Conservation (phyloP, 2,888 invertebrate genomes). For the Panopea generosa region DNA sequence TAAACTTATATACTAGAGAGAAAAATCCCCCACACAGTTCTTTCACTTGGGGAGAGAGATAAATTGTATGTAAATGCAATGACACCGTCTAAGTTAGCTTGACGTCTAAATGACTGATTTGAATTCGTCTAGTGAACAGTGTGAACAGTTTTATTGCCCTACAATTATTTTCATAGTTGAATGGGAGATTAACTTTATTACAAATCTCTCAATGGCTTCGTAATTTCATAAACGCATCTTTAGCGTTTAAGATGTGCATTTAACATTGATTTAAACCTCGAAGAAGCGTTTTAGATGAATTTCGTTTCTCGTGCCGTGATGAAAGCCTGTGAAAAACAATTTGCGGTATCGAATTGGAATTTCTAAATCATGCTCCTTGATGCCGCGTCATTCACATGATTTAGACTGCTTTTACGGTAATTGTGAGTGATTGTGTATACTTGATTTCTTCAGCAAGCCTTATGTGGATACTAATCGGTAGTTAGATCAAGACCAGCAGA, state of each 20-base stretch:
- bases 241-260: neutral
- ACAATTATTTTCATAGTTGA: too few relatives aligned
- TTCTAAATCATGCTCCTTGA: constrained; percentile 1
- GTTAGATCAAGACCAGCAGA: too few relatives aligned
- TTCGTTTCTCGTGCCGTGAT: constrained; percentile 2
- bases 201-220: neutral
- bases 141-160: too few relatives aligned
- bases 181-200: too few relatives aligned
- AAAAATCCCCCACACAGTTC: too few relatives aligned
- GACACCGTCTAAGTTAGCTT: too few relatives aligned
- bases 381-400: neutral
- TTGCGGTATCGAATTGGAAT: constrained; percentile 10
- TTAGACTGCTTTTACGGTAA: constrained; percentile 10
- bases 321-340: constrained; percentile 9
- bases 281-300: too few relatives aligned
- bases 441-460: constrained; percentile 9
- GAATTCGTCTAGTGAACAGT: too few relatives aligned
- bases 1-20: too few relatives aligned
- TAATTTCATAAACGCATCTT: constrained; percentile 11
- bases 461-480: neutral
- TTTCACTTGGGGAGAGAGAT: too few relatives aligned
- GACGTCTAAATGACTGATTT: too few relatives aligned
- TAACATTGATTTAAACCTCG: neutral
- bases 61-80: too few relatives aligned
- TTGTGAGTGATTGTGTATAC: constrained; percentile 15